Conservation (phyloP, 2,797 vertebrate genomes). For the Xyrichtys novacula region DNA sequence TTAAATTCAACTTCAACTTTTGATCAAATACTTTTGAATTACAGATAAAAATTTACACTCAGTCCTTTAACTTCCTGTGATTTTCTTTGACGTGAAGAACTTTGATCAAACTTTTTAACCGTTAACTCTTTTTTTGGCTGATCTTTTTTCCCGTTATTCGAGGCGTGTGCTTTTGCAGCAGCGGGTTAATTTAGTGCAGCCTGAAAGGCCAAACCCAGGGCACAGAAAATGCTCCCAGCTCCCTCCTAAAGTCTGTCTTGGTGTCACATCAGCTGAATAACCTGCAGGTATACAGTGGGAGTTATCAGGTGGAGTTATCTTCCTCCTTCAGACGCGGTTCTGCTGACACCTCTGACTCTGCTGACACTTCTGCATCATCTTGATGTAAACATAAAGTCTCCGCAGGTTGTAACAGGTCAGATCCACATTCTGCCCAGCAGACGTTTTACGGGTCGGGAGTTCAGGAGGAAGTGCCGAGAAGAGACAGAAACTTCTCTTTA, state of each 20-base stretch:
- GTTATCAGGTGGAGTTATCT: constrained; percentile 15
- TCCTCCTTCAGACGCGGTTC: constrained; percentile 8
- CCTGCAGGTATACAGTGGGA: neutral
- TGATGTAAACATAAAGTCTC: constrained; percentile 31
- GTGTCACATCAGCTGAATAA: neutral
- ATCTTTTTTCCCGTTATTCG: neutral
- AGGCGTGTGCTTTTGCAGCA: neutral
- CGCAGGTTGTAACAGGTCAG: constrained; percentile 39
- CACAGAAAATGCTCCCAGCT: neutral
- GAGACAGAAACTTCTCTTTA: constrained; percentile 50
- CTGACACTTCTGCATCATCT: constrained; percentile 5
- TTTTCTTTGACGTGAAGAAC: too few relatives aligned
- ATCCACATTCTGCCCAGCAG: constrained; percentile 44
- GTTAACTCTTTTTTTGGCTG: too few relatives aligned
- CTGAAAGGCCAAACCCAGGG: neutral
- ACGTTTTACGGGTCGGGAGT: constrained; percentile 41
- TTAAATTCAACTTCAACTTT: too few relatives aligned
- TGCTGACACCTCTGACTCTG: constrained; percentile 22
- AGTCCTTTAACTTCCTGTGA: too few relatives aligned
- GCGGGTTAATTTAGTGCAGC: neutral
- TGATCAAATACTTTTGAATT: too few relatives aligned
- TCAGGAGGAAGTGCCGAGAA: constrained; percentile 51
- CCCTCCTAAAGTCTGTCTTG: neutral
- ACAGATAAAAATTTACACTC: too few relatives aligned
- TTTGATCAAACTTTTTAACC: too few relatives aligned